Conservation (phyloP, 2,888 invertebrate species). For the Noctuana brunneofusca region DNA sequence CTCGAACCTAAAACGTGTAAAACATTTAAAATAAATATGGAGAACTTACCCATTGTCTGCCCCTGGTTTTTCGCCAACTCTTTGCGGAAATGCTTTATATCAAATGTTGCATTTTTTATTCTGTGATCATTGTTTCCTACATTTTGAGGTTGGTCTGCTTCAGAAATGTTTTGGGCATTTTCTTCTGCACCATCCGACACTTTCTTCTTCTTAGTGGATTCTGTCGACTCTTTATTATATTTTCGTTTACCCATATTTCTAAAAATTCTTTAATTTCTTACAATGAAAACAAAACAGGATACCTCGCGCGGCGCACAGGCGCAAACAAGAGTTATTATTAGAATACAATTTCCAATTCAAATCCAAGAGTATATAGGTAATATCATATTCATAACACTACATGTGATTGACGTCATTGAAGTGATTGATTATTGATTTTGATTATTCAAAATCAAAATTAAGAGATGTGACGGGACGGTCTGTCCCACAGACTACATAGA, state of each 20-base stretch:
- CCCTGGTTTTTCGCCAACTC: conserved; percentile 77
- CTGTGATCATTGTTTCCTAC: conserved; percentile 40
- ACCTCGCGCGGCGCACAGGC: too few relatives aligned
- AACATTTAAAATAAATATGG: background rate
- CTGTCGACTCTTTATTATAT: conserved; percentile 52
- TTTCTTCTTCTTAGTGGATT: conserved; percentile 52
- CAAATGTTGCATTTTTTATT: conserved; percentile 63
- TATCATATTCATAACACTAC: too few relatives aligned
- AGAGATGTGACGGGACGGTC: too few relatives aligned
- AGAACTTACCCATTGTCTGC: conserved; percentile 79
- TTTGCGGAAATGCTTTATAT: conserved; percentile 83
- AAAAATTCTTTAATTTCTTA: conserved; percentile 30
- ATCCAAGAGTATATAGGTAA: too few relatives aligned
- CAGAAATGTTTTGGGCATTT: conserved; percentile 40
- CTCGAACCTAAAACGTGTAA: too few relatives aligned
- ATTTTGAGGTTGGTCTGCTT: conserved; percentile 58
- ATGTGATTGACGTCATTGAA: too few relatives aligned
- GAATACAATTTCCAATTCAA: background rate
- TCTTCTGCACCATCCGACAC: conserved; percentile 45
- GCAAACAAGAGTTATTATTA: too few relatives aligned
- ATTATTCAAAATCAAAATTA: too few relatives aligned
- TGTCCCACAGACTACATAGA: too few relatives aligned
- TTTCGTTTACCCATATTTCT: conserved; percentile 66
- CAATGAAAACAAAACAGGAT: background rate
- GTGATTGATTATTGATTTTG: too few relatives aligned